Percentiles rank a stretch among this genome's conserved stretches.
Evolutionary conservation across 1,140 invertebrate species (phyloP).

Genomic region (Pararge aegeria): DNA sequence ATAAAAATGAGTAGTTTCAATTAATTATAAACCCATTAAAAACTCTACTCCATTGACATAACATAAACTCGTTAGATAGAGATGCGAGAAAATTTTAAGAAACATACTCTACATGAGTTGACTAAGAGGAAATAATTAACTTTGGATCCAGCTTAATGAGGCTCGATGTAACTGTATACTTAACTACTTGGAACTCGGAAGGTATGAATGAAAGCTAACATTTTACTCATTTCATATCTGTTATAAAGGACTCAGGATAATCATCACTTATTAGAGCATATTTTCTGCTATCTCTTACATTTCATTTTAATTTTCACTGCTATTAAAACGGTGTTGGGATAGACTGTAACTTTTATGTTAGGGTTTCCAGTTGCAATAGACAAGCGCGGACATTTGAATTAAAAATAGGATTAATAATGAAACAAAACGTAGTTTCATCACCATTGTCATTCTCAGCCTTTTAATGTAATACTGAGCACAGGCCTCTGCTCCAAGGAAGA

Average conservation of each 20-base stretch:
- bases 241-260: neutral
- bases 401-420: neutral
- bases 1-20: too few relatives aligned
- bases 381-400: neutral
- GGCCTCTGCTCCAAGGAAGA: too few relatives aligned
- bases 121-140: neutral
- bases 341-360: neutral
- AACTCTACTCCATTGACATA: too few relatives aligned
- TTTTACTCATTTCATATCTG: neutral
- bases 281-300: conserved; percentile 12
- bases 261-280: conserved; percentile 11
- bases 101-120: neutral
- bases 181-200: neutral
- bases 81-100: too few relatives aligned
- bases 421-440: neutral
- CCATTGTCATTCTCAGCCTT: too few relatives aligned
- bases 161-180: neutral
- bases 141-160: neutral
- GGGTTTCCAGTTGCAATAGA: neutral
- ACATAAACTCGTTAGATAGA: too few relatives aligned
- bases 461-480: too few relatives aligned
- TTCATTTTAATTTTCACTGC: conserved; percentile 18
- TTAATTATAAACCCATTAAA: too few relatives aligned
- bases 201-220: neutral
- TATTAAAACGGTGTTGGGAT: conserved; percentile 20